These are phyloP conservation scores for Nannoperca obscura DNA, from an alignment of 2,797 vertebrate species.

Conservation along the genomic window DNA sequence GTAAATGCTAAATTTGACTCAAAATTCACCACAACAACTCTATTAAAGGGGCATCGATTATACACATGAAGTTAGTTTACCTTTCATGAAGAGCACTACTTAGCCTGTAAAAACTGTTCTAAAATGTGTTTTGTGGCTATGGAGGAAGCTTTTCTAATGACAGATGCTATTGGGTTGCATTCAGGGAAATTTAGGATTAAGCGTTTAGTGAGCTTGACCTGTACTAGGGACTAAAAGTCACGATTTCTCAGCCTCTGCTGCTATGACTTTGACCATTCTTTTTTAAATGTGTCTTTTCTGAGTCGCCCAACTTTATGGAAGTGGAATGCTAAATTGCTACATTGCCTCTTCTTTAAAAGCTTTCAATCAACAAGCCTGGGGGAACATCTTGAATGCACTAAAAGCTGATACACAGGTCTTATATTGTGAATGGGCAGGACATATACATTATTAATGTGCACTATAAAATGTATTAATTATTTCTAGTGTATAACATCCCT, in stretches of 20 bases:
- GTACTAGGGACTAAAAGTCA: no score
- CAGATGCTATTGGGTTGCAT: no score
- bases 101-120: not conserved
- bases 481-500: not conserved
- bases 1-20: not conserved
- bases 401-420: not conserved
- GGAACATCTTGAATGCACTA: not conserved
- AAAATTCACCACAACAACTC: not conserved
- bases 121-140: no score
- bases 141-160: no score
- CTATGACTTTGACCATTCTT: not conserved
- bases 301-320: not conserved
- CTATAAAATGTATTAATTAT: not conserved
- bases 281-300: not conserved
- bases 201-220: no score
- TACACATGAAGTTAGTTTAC: not conserved
- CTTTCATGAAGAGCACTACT: not conserved
- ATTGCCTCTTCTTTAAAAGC: not conserved
- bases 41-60: not conserved
- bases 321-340: not conserved
- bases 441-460: not conserved
- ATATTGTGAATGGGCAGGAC: not conserved
- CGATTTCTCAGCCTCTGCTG: not conserved
- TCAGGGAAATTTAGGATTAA: no score
- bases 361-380: not conserved